Evolutionary conservation across 2,113 vertebrate species (phyloP).

Genomic region (Crocuta crocuta): DNA sequence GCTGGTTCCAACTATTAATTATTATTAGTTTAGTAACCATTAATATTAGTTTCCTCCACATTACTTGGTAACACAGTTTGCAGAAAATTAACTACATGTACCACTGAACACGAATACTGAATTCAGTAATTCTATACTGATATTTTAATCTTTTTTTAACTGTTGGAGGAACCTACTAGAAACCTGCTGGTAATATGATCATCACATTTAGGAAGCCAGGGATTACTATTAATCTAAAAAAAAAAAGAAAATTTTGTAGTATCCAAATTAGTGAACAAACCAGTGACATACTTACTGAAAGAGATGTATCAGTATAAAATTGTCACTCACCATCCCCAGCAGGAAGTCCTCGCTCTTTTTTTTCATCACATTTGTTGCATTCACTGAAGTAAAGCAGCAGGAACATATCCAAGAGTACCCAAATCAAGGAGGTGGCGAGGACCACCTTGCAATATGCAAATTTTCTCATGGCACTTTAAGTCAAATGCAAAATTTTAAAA

Average conservation of each 20-base stretch:
- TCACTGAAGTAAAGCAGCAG: constrained; percentile 99
- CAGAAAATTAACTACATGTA: constrained; percentile 33
- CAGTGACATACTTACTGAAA: background rate
- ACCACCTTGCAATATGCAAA: constrained; percentile 99
- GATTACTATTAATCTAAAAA: constrained; percentile 16
- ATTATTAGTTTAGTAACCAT: background rate
- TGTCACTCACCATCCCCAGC: constrained; percentile 89
- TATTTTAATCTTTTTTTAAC: constrained; percentile 31
- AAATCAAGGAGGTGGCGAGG: constrained; percentile 98
- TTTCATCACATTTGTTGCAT: constrained; percentile 99
- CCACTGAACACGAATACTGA: background rate
- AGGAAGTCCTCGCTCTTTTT: constrained; percentile 95
- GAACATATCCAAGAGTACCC: constrained; percentile 99
- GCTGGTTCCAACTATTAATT: constrained; percentile 13
- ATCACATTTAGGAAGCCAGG: background rate
- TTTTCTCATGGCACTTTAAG: constrained; percentile 95
- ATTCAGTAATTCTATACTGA: constrained; percentile 30
- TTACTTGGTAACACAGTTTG: background rate
- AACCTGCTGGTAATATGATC: background rate
- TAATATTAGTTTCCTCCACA: background rate
- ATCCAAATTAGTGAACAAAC: constrained; percentile 1
- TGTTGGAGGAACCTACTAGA: constrained; percentile 15
- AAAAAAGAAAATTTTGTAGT: background rate
- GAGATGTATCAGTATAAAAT: background rate
- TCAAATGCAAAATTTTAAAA: constrained; percentile 87